Percentiles rank a stretch among this genome's conserved stretches.
Evolutionary conservation across 2,113 vertebrate genomes (phyloP).

Genomic region (Brienomyrus longianalis): DNA sequence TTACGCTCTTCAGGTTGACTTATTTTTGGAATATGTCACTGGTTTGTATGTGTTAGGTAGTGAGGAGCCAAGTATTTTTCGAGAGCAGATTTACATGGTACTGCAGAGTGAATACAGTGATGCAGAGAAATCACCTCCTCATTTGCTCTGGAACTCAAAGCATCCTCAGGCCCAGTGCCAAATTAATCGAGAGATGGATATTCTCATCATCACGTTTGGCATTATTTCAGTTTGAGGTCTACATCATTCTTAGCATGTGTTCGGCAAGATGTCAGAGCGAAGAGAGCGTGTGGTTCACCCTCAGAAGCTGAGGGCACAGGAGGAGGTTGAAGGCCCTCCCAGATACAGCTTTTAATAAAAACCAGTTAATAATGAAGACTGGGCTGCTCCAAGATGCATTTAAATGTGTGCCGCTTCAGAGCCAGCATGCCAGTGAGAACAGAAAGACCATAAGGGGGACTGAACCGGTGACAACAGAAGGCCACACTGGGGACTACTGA

Average conservation of each 20-base stretch:
- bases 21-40: neutral
- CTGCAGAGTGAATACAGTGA: neutral
- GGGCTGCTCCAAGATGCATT: neutral
- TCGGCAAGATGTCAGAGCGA: constrained; percentile 1
- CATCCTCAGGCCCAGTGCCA: neutral
- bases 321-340: neutral
- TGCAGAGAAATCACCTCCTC: neutral
- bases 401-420: neutral
- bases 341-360: neutral
- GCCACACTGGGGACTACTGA: neutral
- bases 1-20: neutral
- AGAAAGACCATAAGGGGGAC: neutral
- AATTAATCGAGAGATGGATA: constrained; percentile 1
- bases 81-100: neutral
- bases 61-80: neutral
- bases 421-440: neutral
- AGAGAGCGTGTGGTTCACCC: neutral
- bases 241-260: constrained; percentile 7
- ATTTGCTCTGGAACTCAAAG: neutral
- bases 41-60: neutral
- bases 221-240: neutral
- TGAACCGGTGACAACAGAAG: neutral
- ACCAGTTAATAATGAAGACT: neutral
- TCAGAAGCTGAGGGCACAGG: neutral
- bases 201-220: neutral